phyloP scores from a whole-genome alignment of 2,888 invertebrate species.

The Tetrapedia diversipes region DNA sequence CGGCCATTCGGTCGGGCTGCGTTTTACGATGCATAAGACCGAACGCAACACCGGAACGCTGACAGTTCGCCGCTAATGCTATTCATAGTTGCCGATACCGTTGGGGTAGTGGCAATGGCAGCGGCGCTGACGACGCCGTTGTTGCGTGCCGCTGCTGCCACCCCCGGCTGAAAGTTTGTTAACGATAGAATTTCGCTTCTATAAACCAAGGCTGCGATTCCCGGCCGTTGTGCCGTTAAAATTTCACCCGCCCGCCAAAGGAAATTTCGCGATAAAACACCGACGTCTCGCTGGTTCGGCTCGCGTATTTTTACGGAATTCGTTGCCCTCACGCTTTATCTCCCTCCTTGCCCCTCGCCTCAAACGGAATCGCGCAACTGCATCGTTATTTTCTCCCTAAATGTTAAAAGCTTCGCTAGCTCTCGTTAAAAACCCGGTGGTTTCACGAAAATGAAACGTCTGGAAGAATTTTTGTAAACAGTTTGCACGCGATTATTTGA shows the following conservation, averaged over 20 bases:
- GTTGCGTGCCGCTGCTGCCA: neutral
- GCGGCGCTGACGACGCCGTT: neutral
- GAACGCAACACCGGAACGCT: conserved; percentile 9
- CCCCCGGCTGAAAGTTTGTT: conserved; percentile 30
- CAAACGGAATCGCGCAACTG: neutral
- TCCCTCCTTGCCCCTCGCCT: neutral
- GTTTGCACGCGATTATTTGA: neutral
- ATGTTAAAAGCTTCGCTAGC: neutral
- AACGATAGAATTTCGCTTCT: conserved; percentile 22
- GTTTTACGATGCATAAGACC: conserved; percentile 41
- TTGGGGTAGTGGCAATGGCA: neutral
- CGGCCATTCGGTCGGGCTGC: conserved; percentile 25
- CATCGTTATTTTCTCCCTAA: neutral
- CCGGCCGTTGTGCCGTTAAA: neutral
- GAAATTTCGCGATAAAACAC: conserved; percentile 1
- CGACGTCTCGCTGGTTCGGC: neutral
- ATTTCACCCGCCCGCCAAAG: conserved; percentile 4
- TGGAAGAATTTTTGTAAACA: neutral
- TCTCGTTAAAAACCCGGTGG: conserved; percentile 8
- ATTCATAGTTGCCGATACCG: conserved; percentile 42
- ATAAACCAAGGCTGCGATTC: conserved; percentile 3
- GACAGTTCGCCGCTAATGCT: conserved; percentile 40
- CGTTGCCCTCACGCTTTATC: too few relatives aligned
- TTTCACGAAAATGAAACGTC: neutral
- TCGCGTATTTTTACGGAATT: neutral